Evolutionary conservation across 2,888 invertebrate genomes (phyloP).

Genomic region (Drosophila paranaensis): DNA sequence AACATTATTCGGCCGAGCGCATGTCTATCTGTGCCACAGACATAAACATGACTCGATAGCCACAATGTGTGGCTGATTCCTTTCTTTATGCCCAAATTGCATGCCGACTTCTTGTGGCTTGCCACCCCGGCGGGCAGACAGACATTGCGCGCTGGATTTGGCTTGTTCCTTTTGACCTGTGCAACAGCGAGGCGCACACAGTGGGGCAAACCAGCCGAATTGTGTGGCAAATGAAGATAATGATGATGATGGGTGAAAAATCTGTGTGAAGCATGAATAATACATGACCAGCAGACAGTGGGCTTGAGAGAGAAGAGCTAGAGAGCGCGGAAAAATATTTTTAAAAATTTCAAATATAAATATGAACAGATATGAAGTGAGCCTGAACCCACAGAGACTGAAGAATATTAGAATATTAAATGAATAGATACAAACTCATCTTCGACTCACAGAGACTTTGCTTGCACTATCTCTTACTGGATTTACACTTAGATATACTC

Average conservation of each 20-base stretch:
- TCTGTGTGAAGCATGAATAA: constrained; percentile 2
- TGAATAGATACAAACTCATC: too few species aligned
- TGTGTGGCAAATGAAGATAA: neutral
- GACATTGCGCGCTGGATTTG: constrained; percentile 27
- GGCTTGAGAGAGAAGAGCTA: neutral
- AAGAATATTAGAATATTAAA: too few species aligned
- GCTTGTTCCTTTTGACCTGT: constrained; percentile 37
- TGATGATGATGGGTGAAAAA: neutral
- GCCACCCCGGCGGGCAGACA: constrained; percentile 8
- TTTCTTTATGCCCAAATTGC: constrained; percentile 58
- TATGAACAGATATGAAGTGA: too few species aligned
- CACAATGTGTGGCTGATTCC: constrained; percentile 36
- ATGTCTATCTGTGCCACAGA: constrained; percentile 17
- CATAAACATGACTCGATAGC: constrained; percentile 28
- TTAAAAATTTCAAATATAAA: too few species aligned
- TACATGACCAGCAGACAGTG: neutral
- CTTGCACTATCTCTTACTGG: too few species aligned
- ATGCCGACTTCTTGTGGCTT: constrained; percentile 58
- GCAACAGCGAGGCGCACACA: constrained; percentile 28
- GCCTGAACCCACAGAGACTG: too few species aligned
- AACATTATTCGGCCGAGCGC: constrained; percentile 24
- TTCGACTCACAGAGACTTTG: too few species aligned
- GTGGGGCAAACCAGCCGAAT: constrained; percentile 12
- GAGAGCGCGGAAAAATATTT: neutral
- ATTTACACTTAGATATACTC: too few species aligned